phyloP scores from a whole-genome alignment of 2,113 vertebrate genomes.

The Xiphophorus hellerii region DNA sequence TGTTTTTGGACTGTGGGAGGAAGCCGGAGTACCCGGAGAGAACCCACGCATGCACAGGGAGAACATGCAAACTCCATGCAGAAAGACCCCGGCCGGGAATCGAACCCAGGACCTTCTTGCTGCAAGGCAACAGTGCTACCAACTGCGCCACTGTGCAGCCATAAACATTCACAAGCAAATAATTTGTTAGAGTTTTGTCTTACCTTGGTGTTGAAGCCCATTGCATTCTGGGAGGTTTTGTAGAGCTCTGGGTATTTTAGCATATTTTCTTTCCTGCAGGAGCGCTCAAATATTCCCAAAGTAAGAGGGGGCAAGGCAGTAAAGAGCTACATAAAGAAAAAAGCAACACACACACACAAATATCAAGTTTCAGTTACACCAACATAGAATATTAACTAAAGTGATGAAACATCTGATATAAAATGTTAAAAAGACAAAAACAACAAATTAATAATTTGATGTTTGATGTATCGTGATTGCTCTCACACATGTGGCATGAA shows the following conservation, averaged over 20 bases:
- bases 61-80: too few relatives aligned
- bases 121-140: too few relatives aligned
- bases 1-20: too few relatives aligned
- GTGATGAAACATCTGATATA: neutral
- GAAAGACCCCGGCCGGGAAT: too few relatives aligned
- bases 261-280: constrained; percentile 98
- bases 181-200: neutral
- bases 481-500: too few relatives aligned
- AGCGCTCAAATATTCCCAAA: constrained; percentile 97
- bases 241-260: constrained; percentile 97
- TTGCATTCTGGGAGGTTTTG: constrained; percentile 96
- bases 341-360: constrained; percentile 7
- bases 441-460: too few relatives aligned
- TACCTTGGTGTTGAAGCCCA: constrained; percentile 99
- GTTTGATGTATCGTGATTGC: too few relatives aligned
- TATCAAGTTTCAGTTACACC: neutral
- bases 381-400: neutral
- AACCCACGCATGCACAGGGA: too few relatives aligned
- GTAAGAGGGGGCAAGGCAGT: constrained; percentile 96
- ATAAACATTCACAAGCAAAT: neutral
- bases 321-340: constrained; percentile 82
- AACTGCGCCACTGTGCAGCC: too few relatives aligned
- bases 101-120: too few relatives aligned
- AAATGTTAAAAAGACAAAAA: too few relatives aligned
- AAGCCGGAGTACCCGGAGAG: too few relatives aligned